Evolutionary conservation across 2,888 invertebrate genomes (phyloP).

Genomic region (Phengaris alcon): DNA sequence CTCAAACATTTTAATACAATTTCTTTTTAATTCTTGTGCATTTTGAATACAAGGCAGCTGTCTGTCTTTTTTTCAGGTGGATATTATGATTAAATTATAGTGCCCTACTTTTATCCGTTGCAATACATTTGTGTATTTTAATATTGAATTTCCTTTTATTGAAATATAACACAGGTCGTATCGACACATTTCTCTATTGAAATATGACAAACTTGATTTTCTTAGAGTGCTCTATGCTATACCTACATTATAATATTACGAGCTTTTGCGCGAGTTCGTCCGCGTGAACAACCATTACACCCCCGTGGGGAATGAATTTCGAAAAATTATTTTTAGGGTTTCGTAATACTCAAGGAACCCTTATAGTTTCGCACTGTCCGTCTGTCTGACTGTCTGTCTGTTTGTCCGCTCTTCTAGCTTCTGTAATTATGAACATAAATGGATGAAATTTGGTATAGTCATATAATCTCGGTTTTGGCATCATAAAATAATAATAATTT

Average conservation of each 20-base stretch:
- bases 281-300: too few species aligned
- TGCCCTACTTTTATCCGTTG: slow-evolving; percentile 13
- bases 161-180: slow-evolving; percentile 2
- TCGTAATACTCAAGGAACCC: too few species aligned
- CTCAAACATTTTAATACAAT: slow-evolving; percentile 15
- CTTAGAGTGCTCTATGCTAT: not conserved
- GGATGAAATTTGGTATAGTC: too few species aligned
- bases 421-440: too few species aligned
- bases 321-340: too few species aligned
- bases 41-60: slow-evolving; percentile 1
- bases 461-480: too few species aligned
- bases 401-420: too few species aligned
- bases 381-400: too few species aligned
- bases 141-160: slow-evolving; percentile 19
- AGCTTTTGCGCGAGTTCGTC: too few species aligned
- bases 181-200: not conserved
- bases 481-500: too few species aligned
- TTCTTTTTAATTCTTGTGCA: not conserved
- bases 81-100: not conserved
- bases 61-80: not conserved
- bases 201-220: slow-evolving; percentile 9
- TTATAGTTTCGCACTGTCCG: too few species aligned
- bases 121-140: slow-evolving; percentile 19
- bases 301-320: too few species aligned
- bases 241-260: not conserved